Evolutionary conservation across 1,140 invertebrate species (phyloP).

Genomic region (Drosophila malerkotliana): DNA sequence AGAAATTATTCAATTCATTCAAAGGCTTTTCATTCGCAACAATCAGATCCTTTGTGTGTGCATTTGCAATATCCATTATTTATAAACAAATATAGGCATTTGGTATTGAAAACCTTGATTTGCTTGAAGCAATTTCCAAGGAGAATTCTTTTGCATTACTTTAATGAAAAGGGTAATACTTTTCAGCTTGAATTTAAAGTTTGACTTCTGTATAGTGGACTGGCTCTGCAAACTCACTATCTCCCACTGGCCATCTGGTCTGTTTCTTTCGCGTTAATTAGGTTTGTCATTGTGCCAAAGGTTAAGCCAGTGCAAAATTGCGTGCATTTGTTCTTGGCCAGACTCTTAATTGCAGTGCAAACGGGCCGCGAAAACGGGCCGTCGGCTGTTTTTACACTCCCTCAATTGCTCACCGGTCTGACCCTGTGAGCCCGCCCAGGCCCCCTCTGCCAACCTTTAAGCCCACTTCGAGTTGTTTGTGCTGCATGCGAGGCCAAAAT

Average conservation of each 20-base stretch:
- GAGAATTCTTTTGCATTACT: not conserved
- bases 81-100: not conserved
- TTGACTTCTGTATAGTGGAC: not conserved
- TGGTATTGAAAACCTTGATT: not conserved
- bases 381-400: constrained; percentile 49
- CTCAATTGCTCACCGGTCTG: constrained; percentile 9
- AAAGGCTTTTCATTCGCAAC: not conserved
- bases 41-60: not conserved
- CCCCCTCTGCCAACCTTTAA: constrained; percentile 5
- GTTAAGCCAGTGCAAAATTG: constrained; percentile 32
- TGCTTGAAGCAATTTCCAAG: not conserved
- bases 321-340: constrained; percentile 31
- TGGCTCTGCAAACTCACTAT: not conserved
- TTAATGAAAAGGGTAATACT: not conserved
- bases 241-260: not conserved
- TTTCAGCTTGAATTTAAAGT: not conserved
- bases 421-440: not conserved
- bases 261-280: constrained; percentile 21
- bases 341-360: constrained; percentile 65
- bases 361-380: constrained; percentile 33
- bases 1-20: not conserved
- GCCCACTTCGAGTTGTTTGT: constrained; percentile 55
- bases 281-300: constrained; percentile 19
- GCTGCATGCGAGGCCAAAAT: constrained; percentile 58
- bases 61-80: not conserved